Evolutionary conservation across 1,140 invertebrate species (phyloP), one percentile per base, ranked within the genome.

Genomic region (Bombus waltoni): DNA sequence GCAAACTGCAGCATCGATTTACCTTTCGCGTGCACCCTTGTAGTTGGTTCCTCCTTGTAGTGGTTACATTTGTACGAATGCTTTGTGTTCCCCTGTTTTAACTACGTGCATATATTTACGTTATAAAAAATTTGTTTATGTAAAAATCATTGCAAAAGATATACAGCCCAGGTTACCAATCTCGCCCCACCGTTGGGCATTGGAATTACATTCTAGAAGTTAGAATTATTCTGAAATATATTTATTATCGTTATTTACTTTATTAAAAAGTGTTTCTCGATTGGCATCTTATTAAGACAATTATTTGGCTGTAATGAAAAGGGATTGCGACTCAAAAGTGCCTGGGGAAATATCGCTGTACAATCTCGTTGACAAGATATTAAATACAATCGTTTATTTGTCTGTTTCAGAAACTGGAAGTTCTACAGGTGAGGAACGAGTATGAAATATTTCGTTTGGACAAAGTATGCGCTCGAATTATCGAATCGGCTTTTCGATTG

Each of bases 331-430:
- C 11, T 62, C 59, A 62, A 62, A 62, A n/a, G 10, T 62, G 59
- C 10, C 11, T 62, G 28, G 28, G 28, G 3, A 62, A 62, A 62
- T 13, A 13, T 28, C 11, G 3, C 10, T 66, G 3, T 8, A 11
- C 2, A 22, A 47, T 6, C 15, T 28, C 1, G 6, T 25, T 6
- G 28, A 11, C 28, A 40, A 78, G 22, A 28, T 73, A 40, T 22
- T 73, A 68, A 89, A 40, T 18, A 4, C 9, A 0, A 40, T 25
- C 2, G 0, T 76, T 47, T 38, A 6, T 25, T 38, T 62, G 87
- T 91, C 40, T 88, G 81, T 93, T 93, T 88, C 91, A 93, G 92
- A 93, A 93, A 91, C 77, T 87, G 86, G 92, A 93, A 83, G 91
- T 92, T 15, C 38, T 90, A 47, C 89, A 91, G 91, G 92, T 93